Conservation (phyloP, 2,113 vertebrate genomes). For the Pelmatolapia mariae region DNA sequence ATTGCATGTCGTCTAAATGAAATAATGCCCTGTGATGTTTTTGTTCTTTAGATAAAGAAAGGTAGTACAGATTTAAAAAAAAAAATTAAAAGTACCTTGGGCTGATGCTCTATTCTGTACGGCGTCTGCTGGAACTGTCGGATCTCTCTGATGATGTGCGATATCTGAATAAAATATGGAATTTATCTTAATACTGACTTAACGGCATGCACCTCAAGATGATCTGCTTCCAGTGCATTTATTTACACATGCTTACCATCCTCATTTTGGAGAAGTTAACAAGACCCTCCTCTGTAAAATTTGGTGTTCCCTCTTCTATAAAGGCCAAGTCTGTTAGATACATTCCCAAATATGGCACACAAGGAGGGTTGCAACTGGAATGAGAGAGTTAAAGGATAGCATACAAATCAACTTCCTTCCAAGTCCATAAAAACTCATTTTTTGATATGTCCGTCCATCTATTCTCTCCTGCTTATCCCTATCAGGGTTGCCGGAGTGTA, state of each 20-base stretch:
- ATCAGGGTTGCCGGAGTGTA: background rate
- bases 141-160: constrained; percentile 97
- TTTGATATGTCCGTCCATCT: accelerated
- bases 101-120: constrained; percentile 94
- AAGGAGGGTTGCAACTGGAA: constrained; percentile 91
- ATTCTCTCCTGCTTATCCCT: background rate
- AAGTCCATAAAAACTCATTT: background rate
- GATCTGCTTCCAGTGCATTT: background rate
- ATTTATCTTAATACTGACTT: background rate
- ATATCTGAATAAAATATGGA: constrained; percentile 77
- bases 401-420: background rate
- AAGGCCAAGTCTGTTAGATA: constrained; percentile 96
- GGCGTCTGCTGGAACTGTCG: constrained; percentile 98
- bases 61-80: background rate
- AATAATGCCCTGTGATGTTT: background rate
- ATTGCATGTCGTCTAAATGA: background rate
- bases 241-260: constrained; percentile 78
- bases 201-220: background rate
- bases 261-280: constrained; percentile 99
- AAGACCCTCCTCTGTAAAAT: constrained; percentile 96
- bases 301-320: constrained; percentile 97
- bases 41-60: background rate
- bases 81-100: constrained; percentile 76
- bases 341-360: constrained; percentile 98
- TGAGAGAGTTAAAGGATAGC: background rate